Base-by-base conservation (phyloP, 2,113 vertebrate genomes). In the Microtus montanus region DNA sequence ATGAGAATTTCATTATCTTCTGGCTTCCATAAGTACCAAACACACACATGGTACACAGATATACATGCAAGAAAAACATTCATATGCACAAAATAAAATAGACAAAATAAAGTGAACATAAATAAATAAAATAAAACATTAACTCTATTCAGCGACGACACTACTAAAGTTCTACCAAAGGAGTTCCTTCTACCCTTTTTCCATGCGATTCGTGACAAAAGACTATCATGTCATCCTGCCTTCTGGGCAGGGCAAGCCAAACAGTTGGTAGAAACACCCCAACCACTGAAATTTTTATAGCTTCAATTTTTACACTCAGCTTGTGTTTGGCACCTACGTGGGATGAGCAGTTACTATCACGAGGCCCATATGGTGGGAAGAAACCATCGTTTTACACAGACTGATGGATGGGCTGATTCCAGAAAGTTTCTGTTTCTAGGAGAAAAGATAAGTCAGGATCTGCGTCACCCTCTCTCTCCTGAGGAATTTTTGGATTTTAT, bases 391-490 rank as follows among this genome's bases (percentile, higher is more conserved):
- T 93, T 73, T 41, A 35, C 79, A 89, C 0, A n/a, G 17, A 44
- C 73, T 70, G n/a, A 93, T 88, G 8, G 73, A 75, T 70, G 68
- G 35, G 54, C 14, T 95, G 66, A 74, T 44, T 87, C 61, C 89
- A 86, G 35, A 95, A 93, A 85, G 47, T 28, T 84, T 88, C 63
- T 13, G 54, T 89, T 91, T 93, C 58, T 19, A 63, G 26, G 41
- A 96, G 54, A 88, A 85, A 68, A 74, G 35, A 82, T 7, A 78
- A 87, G 47, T 47, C 70, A 47, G 74, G 75, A 87, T 70, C 35
- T 66, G 30, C 44, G 5, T 84, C 64, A 28, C 66, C 80, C 14
- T 90, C 64, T 92, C 19, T 90, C 64, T 92, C 77, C 89, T 54
- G 35, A 78, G 52, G 19, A 61, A 94, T 11, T n/a, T 44, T 38